Conservation (phyloP, 2,797 vertebrate species). For the Spheniscus humboldti region DNA sequence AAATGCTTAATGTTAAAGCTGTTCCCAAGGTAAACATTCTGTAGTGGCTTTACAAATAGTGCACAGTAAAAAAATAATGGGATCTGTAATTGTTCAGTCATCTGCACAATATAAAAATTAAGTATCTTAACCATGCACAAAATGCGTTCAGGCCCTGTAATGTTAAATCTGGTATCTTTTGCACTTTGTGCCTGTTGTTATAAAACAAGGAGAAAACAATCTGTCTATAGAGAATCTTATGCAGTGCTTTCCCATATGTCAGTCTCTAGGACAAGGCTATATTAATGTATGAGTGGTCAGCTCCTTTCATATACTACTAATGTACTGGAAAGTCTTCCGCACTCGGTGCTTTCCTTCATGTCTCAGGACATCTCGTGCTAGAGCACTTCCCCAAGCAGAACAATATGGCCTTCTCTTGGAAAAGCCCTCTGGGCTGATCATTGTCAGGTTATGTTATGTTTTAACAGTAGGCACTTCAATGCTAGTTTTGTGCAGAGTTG, state of each 20-base stretch:
- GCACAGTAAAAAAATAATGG: constrained; percentile 45
- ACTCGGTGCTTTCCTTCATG: constrained; percentile 73
- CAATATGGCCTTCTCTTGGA: constrained; percentile 85
- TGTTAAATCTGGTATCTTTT: not conserved
- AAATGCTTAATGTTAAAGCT: constrained; percentile 12
- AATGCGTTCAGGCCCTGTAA: not conserved
- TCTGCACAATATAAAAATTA: not conserved
- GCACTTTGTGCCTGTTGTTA: not conserved
- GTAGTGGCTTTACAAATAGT: constrained; percentile 8
- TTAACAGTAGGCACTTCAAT: constrained; percentile 84
- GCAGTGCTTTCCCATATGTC: constrained; percentile 81
- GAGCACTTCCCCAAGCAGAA: constrained; percentile 74
- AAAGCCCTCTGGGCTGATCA: constrained; percentile 84
- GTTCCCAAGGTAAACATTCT: constrained; percentile 22
- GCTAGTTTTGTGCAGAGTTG: constrained; percentile 81
- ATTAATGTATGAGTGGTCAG: constrained; percentile 79
- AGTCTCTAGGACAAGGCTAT: constrained; percentile 71
- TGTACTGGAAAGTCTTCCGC: constrained; percentile 92
- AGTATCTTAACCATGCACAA: not conserved
- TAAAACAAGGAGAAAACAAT: constrained; percentile 1
- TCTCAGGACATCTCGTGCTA: constrained; percentile 76
- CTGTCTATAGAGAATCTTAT: not conserved
- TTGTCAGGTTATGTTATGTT: constrained; percentile 89
- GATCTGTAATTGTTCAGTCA: not conserved
- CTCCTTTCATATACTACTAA: constrained; percentile 87